Base-by-base conservation (phyloP, 2,113 vertebrate genomes). In the Potamarius usumacintae region DNA sequence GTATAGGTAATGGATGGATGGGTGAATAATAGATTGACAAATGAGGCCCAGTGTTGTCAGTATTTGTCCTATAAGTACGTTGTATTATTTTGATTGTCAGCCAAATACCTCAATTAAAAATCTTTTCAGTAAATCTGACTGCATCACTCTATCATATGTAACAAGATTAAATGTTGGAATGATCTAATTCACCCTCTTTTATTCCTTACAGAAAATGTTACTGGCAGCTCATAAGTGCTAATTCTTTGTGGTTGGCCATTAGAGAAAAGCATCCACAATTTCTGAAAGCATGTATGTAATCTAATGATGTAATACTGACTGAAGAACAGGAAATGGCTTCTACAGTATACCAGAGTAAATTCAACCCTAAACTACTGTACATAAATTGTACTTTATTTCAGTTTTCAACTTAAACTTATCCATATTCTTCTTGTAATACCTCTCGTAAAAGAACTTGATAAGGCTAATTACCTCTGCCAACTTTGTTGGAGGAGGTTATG, bases 371-470 rank as follows among this genome's bases (percentile, higher is more conserved):
- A 12, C 11, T 1, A 30, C 27, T 69, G 12, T 30, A 27, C 4
- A 69, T 30, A 69, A 27, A 15, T 9, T 25, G 10, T 63, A 63
- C 22, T 22, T 63, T 0, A 63, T 63, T 63, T 67, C 63, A 27
- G 25, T n/a, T 76, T 76, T 50, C 20, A 76, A 0, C 17, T 5
- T 76, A 22, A 22, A 48, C 3, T 12, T 76, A 22, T 62, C 25
- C 20, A 48, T 72, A 22, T 27, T 85, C 12, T 50, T 85, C 80
- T 89, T 90, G 88, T 65, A 87, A 85, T 83, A 67, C 71, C 25
- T 60, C 84, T 57, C 85, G 52, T 82, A 85, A 87, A 77, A 85
- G 85, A 77, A 87, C 84, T 25, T 77, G 63, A 69, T n/a, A 67
- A 27, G 4, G 42, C 42, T 42, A 42, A 42, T 42, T 42, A 42